Base-by-base conservation (phyloP, 1,140 invertebrate genomes). In the Polyergus mexicanus region DNA sequence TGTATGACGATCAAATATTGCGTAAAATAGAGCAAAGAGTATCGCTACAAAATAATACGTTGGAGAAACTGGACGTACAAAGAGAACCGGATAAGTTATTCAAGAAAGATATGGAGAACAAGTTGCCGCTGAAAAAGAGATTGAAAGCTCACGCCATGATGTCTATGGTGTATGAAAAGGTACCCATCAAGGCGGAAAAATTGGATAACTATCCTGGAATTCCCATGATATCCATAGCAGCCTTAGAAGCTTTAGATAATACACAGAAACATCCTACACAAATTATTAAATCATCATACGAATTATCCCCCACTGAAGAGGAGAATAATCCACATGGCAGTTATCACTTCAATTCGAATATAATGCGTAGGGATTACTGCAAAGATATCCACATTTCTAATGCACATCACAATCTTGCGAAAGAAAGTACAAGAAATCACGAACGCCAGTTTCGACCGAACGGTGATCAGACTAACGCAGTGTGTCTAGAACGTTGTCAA, bases 51-150 rank as follows among this genome's bases (percentile, higher is more conserved):
- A 81, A 54, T 10, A 92, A 92, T 41, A 60, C 92, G 6, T 69
- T 92, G 38, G 84, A 92, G 6, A 88, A 90, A 4, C 66, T 89
- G 6, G 86, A 91, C 5, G 25, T 88, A 13, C 90, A 90, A 19
- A 81, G 78, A 51, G 89, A 93, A 6, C 22, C 77, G 10, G 88
- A 92, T 11, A 85, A 92, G 38, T 84, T 84, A 25, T 89, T 80
- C 22, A 86, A 85, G 13, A 91, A 87, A 11, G 78, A 88, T 16
- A 56, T 90, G 2, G 89, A 91, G 19, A 93, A 89, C 32, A 94
- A 93, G 47, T 72, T 95, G 47, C 94, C 94, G 2, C 71, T 94
- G 11, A 95, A 95, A 44, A 95, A 95, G 60, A 88, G 94, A 56
- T 75, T 94, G 11, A 95, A 94, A n/a, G 92, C 92, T 6, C 91